Evolutionary conservation across 2,888 invertebrate species (phyloP), one percentile per base, ranked within the genome.

Genomic region (Apamea crenata): DNA sequence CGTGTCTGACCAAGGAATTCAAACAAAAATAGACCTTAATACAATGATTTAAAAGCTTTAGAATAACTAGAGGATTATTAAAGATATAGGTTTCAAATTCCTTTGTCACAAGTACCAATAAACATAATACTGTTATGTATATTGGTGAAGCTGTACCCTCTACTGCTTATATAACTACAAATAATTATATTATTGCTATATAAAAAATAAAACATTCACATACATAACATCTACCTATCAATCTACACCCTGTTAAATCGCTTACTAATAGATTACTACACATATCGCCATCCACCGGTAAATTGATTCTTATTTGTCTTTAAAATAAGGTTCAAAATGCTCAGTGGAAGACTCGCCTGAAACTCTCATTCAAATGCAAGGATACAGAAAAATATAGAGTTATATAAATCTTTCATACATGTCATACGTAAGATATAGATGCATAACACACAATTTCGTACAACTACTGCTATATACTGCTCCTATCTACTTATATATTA

Each of bases 141-240:
- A 87, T 90, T 86, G 89, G 90, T 86, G 82, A 95, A 94, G 95
- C 95, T 90, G 88, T 89, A 91, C 93, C 94, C 94, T 92, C 95
- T 94, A 95, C 94, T 85, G 90, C 91, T 93, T 91, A 92, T 83
- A 91, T 85, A 83, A 88, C 93, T 94, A 93, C 91, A 89, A 87
- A 91, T 89, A 87, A 87, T 89, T 89, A 88, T 88, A 91, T 88
- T 89, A 88, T 83, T 88, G 88, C 91, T 90, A 90, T 90, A 91
- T 87, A 86, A 85, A 89, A 89, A 88, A 90, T 82, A 87, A 89
- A 94, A 95, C 94, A 95, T 95, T 91, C 92, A 95, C 96, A 96
- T 96, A 95, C 95, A 96, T 96, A 96, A 96, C 96, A 96, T 96
- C 96, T 96, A 96, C 96, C 96, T 96, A 94, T 93, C 93, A 91